Percentiles rank a stretch among this genome's conserved stretches.
Evolutionary conservation across 2,797 vertebrate species (phyloP).

Genomic region (Fistularia commersonii): DNA sequence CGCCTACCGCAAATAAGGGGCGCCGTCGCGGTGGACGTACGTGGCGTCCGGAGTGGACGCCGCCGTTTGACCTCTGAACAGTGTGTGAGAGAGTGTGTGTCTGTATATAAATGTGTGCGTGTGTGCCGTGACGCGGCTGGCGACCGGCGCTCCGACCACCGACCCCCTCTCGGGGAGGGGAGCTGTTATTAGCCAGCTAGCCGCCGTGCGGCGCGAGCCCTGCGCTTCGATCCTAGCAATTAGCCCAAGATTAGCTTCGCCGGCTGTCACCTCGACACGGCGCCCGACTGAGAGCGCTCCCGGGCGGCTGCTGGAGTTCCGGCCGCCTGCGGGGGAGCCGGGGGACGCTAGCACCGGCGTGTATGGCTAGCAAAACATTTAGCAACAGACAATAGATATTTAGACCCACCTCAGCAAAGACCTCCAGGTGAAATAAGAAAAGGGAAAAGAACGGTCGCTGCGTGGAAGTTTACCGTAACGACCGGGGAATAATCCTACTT

Average conservation of each 20-base stretch:
- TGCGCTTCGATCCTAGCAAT: constrained; percentile 7
- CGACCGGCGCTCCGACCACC: constrained; percentile 44
- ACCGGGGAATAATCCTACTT: constrained; percentile 7
- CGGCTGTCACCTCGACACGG: not conserved
- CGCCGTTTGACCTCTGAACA: constrained; percentile 16
- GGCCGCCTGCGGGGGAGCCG: too few relatives aligned
- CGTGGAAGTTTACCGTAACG: constrained; percentile 14
- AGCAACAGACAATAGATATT: constrained; percentile 59
- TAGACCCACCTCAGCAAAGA: constrained; percentile 65
- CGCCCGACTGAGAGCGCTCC: too few relatives aligned
- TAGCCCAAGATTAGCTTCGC: constrained; percentile 13
- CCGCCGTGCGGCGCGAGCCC: constrained; percentile 23
- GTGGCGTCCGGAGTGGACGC: not conserved
- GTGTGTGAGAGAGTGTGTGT: not conserved
- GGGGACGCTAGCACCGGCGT: too few relatives aligned
- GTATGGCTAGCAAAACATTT: constrained; percentile 46
- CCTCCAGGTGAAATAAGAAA: constrained; percentile 46
- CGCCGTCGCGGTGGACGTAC: too few relatives aligned
- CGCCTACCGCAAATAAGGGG: too few relatives aligned
- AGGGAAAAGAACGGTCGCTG: constrained; percentile 40
- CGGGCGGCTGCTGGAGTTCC: too few relatives aligned
- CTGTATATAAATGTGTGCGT: too few relatives aligned
- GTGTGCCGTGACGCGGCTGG: constrained; percentile 4
- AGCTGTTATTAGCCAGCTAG: constrained; percentile 43
- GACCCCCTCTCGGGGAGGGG: constrained; percentile 20